Percentiles rank a stretch among this genome's conserved stretches.
These are phyloP conservation scores for Trissoscelio sp. DNA, from an alignment of 2,888 invertebrate species.

Conservation along the genomic window DNA sequence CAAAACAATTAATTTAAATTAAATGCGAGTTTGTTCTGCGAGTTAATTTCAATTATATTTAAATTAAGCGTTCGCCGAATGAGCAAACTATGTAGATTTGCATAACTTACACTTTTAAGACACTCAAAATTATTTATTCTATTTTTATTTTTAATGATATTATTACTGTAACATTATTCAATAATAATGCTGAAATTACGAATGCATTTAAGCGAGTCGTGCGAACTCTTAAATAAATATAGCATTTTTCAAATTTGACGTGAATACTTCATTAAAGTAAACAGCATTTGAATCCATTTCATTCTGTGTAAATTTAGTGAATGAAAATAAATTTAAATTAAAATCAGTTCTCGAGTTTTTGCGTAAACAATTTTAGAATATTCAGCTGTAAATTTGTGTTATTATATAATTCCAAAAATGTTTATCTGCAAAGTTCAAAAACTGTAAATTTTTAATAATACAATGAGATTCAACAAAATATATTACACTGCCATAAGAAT, in stretches of 20 bases:
- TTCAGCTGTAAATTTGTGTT: not conserved
- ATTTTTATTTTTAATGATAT: too few relatives aligned
- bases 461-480: too few relatives aligned
- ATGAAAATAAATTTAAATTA: not conserved
- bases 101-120: too few relatives aligned
- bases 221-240: too few relatives aligned
- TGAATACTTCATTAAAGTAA: not conserved
- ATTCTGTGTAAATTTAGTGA: not conserved
- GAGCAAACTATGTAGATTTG: not conserved
- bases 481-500: too few relatives aligned
- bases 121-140: too few relatives aligned
- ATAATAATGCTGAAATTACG: too few relatives aligned
- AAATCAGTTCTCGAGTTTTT: not conserved
- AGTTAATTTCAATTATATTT: not conserved
- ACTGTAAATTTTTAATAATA: too few relatives aligned
- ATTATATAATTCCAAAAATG: too few relatives aligned
- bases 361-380: not conserved
- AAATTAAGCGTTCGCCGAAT: not conserved
- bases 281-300: not conserved
- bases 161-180: too few relatives aligned
- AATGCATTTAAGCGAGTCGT: too few relatives aligned
- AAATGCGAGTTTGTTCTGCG: not conserved
- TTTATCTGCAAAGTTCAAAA: too few relatives aligned
- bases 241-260: not conserved
- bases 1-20: not conserved